phyloP scores from a whole-genome alignment of 2,888 invertebrate species.

The Scaptomyza parva region DNA sequence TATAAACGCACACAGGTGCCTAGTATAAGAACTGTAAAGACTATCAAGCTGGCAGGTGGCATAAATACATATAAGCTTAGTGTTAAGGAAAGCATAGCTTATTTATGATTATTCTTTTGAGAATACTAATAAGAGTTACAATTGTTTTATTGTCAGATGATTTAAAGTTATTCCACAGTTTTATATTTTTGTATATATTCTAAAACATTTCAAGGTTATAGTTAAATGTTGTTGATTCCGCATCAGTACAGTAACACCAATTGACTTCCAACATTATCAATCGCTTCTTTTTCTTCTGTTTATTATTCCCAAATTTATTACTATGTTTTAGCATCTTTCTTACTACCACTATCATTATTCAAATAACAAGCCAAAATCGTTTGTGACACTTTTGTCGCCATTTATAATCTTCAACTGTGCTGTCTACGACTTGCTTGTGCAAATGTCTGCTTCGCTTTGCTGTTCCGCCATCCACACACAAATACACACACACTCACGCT shows the following conservation, averaged over 20 bases:
- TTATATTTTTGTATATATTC: too few relatives aligned
- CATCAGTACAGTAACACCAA: not conserved
- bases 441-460: slow-evolving; percentile 38
- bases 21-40: not conserved
- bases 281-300: not conserved
- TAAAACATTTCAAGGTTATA: too few relatives aligned
- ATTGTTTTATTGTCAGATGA: too few relatives aligned
- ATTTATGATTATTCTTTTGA: not conserved
- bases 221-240: not conserved
- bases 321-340: not conserved
- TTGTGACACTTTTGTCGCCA: slow-evolving; percentile 55
- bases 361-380: not conserved
- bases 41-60: not conserved
- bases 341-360: not conserved
- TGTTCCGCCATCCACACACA: slow-evolving; percentile 40
- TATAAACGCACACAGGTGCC: not conserved
- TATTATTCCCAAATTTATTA: not conserved
- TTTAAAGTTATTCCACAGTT: too few relatives aligned
- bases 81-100: not conserved
- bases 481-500: slow-evolving; percentile 17
- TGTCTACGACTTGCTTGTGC: slow-evolving; percentile 18
- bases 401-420: slow-evolving; percentile 24
- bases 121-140: too few relatives aligned
- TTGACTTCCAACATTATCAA: not conserved
- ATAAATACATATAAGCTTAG: not conserved